Percentiles rank a stretch among this genome's conserved stretches.
These are phyloP conservation scores for Caenorhabditis angaria DNA, from an alignment of 2,888 invertebrate species.

Conservation along the genomic window DNA sequence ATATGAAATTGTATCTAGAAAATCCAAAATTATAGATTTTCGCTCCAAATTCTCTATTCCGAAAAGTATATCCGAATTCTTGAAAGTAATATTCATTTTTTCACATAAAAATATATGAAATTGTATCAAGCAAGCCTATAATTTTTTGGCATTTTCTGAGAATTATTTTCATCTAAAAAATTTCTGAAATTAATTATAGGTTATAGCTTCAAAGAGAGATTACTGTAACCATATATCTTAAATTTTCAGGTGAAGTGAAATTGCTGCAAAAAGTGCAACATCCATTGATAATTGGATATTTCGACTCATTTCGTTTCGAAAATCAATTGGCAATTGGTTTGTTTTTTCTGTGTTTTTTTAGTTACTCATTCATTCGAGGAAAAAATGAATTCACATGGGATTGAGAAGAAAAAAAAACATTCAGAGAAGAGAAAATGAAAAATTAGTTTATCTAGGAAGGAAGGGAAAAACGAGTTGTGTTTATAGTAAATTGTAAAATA, in stretches of 20 bases:
- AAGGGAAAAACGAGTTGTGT: not conserved
- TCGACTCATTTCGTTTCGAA: conserved; percentile 77
- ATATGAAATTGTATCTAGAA: too few relatives aligned
- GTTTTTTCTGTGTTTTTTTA: not conserved
- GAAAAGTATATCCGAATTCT: too few relatives aligned
- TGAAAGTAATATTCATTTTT: too few relatives aligned
- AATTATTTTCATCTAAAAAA: too few relatives aligned
- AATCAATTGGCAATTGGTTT: conserved; percentile 53
- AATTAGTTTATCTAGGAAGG: too few relatives aligned
- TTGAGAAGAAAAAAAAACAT: not conserved
- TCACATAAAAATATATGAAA: too few relatives aligned
- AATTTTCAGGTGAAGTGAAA: conserved; percentile 74
- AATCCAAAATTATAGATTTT: too few relatives aligned
- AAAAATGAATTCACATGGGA: not conserved
- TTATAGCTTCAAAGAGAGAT: conserved; percentile 6
- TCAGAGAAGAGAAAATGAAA: not conserved
- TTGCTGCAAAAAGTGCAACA: conserved; percentile 81
- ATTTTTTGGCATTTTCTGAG: too few relatives aligned
- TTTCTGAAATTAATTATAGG: too few relatives aligned
- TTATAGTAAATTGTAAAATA: too few relatives aligned
- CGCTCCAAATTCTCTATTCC: too few relatives aligned
- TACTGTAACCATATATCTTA: not conserved
- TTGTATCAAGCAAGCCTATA: too few relatives aligned
- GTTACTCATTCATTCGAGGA: not conserved
- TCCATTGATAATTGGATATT: conserved; percentile 82